phyloP scores from a whole-genome alignment of 2,797 vertebrate genomes.

The Morus bassanus region DNA sequence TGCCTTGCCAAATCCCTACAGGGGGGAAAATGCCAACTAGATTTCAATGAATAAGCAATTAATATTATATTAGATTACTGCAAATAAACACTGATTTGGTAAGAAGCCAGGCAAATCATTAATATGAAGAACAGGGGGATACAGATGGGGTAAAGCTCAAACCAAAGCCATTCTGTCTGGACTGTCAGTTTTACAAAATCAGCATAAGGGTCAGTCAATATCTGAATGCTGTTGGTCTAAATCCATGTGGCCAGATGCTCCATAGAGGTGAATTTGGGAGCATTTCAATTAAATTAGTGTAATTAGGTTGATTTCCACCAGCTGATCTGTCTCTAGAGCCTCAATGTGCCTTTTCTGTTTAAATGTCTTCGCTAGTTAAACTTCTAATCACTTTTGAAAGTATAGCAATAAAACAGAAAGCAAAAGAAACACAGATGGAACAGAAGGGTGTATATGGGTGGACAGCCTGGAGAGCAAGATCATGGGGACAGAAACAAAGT shows the following conservation, averaged over 20 bases:
- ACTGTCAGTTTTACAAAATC: background rate
- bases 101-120: background rate
- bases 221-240: background rate
- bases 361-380: background rate
- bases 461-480: background rate
- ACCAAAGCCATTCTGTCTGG: background rate
- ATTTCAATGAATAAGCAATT: conserved; percentile 8
- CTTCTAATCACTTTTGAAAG: background rate
- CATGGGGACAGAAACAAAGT: background rate
- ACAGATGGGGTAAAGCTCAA: background rate
- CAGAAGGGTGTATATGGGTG: background rate
- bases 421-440: background rate
- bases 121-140: background rate
- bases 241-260: background rate
- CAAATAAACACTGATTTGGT: conserved; percentile 4
- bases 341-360: background rate
- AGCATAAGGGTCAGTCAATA: background rate
- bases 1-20: conserved; percentile 20
- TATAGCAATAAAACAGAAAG: background rate
- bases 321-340: background rate
- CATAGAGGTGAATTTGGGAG: background rate
- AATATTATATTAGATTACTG: background rate
- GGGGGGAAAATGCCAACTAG: background rate
- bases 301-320: background rate
- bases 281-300: background rate